Base-by-base conservation (phyloP, 1,140 invertebrate species). In the Cherax destructor region DNA sequence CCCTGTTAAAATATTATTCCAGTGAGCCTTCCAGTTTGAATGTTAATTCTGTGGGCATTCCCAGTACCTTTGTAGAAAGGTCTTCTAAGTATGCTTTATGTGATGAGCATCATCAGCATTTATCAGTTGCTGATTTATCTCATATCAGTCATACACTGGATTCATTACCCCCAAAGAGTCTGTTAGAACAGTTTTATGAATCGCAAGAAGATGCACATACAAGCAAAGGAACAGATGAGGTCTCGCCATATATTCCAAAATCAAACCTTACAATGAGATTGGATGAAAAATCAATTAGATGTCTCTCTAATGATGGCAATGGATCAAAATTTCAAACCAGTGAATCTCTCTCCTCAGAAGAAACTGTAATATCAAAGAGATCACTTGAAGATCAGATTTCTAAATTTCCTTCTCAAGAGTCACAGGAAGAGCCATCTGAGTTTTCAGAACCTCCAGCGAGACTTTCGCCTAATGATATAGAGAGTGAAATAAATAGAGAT, bases 331-430 rank as follows among this genome's bases (percentile, higher is more conserved):
- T 85, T 65, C 92, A 93, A 72, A 89, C 90, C 16, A 93, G 91
- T 83, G 92, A 93, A 81, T 93, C 92, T 16, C 30, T 93, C 30
- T 93, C 90, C 16, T 93, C 92, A 24, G 85, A 88, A n/a, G 92
- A 93, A 52, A 93, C 92, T 9, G 91, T 93, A n/a, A 65, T 92
- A n/a, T 92, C 90, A 1, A 88, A 85, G 56, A 50, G 52, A 49
- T 93, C 92, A n/a, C 41, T 92, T 18, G 92, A 92, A 56, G 92
- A 93, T 6, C 86, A 92, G 24, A 69, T 21, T 72, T 65, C 83
- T 5, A 91, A 91, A 24, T 52, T 61, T 24, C 77, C 65, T 30
- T 83, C 56, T 24, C 86, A 92, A 47, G 86, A 81, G 24, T 92
- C 92, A 50, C 88, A 77, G 16, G 88, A 86, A 81, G 92, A 92